Evolutionary conservation across 2,797 vertebrate genomes (phyloP), one percentile per base, ranked within the genome.

Genomic region (Brachyrhaphis roseni): DNA sequence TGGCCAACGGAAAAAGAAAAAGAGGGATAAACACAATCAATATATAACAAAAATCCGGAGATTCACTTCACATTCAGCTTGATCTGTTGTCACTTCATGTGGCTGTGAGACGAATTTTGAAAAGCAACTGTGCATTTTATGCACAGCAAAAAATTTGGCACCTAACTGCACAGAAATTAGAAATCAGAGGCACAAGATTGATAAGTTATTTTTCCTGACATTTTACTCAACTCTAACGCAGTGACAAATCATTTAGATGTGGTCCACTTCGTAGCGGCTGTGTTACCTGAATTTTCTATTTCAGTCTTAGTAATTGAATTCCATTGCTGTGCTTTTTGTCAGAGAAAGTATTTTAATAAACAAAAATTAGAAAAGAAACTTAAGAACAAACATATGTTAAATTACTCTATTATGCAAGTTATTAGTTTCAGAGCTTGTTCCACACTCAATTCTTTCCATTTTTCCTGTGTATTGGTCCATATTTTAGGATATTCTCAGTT

Each of bases 401-500:
- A 43, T 43, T 26, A 23, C 13, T 26, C 15, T 66, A 20, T 10
- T 41, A 68, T 68, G 20, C 8, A 41, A 41, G 64, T 68, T 26
- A 18, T 41, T 23, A 0, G 41, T 71, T 71, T 71, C 68, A 45
- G 26, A 71, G 11, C 13, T n/a, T 46, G 39, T 43, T 28, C 26
- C 26, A 36, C 36, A 36, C 4, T 39, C 8, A 36, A 12, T 45
- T 26, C 12, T 12, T 26, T 45, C 26, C 2, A 13, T 45, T 43
- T n/a, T n/a, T 71, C 26, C 41, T 15, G 26, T n/a, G 0, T 15
- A 6, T 15, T 16, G 26, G 28, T 62, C 28, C 28, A 62, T 31
- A 62, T 59, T 62, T 76, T 80, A 83, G 86, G 82, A 88, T 90
- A 72, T 83, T 75, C 79, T 80, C 55, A 4, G 46, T 78, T 16